These are phyloP conservation scores for Umimayanthus kanabou DNA, from an alignment of 92 coral and sea anemone species.

Conservation along the genomic window DNA sequence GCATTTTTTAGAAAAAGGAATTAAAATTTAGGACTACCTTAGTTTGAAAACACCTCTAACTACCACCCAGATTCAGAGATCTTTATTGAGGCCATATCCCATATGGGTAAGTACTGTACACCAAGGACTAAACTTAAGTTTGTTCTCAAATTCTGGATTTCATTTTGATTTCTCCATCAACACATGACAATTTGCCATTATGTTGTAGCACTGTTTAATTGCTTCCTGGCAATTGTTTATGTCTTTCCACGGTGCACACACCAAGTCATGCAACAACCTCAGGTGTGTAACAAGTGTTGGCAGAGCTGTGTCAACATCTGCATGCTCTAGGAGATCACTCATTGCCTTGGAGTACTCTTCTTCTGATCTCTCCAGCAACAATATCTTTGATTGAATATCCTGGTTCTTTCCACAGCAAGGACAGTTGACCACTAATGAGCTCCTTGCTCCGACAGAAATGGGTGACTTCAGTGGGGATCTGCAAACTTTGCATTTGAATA, in stretches of 20 bases:
- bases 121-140: neutral
- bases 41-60: too few relatives aligned
- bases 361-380: constrained; percentile 61
- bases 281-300: constrained; percentile 73
- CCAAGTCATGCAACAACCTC: constrained; percentile 73
- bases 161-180: constrained; percentile 28
- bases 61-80: too few relatives aligned
- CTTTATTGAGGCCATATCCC: too few relatives aligned
- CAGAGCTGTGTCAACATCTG: constrained; percentile 69
- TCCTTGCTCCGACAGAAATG: neutral
- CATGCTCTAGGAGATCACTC: constrained; percentile 70
- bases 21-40: too few relatives aligned
- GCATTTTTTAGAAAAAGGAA: too few relatives aligned
- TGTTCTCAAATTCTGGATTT: neutral
- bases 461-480: constrained; percentile 40
- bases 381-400: constrained; percentile 57
- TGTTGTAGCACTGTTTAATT: constrained; percentile 89
- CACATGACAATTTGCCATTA: constrained; percentile 79
- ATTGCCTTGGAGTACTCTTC: constrained; percentile 63
- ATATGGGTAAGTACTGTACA: too few relatives aligned
- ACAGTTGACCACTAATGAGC: constrained; percentile 30
- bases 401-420: constrained; percentile 43
- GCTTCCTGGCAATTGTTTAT: constrained; percentile 88
- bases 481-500: constrained; percentile 64
- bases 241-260: constrained; percentile 89